These are phyloP conservation scores for Campoplex nolae DNA, from an alignment of 2,888 invertebrate species.

Conservation along the genomic window DNA sequence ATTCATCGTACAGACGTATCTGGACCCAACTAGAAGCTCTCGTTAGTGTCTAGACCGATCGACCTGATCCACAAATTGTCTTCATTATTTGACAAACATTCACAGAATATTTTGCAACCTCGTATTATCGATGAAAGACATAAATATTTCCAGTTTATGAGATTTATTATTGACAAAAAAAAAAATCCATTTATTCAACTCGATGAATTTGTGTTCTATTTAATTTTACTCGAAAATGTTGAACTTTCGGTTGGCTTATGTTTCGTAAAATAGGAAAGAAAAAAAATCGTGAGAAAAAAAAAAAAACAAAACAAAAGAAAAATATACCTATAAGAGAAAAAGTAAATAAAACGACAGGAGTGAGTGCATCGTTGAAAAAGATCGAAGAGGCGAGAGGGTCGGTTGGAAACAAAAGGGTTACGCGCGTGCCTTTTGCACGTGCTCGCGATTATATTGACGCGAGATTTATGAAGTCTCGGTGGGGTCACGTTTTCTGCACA, in stretches of 20 bases:
- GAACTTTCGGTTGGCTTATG: neutral
- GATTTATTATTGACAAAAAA: neutral
- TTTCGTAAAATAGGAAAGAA: neutral
- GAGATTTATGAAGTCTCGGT: slow-evolving; percentile 77
- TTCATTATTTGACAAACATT: slow-evolving; percentile 26
- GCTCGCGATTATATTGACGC: slow-evolving; percentile 76
- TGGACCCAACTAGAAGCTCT: slow-evolving; percentile 55
- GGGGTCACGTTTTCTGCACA: slow-evolving; percentile 75
- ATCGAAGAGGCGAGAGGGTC: slow-evolving; percentile 33
- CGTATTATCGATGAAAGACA: neutral
- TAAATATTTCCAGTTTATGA: neutral
- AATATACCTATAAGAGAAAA: neutral
- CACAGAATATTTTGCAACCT: neutral
- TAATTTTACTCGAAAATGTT: neutral
- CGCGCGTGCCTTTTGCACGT: slow-evolving; percentile 69
- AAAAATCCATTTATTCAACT: neutral
- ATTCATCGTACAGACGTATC: slow-evolving; percentile 60
- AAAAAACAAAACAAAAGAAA: neutral
- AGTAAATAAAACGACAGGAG: slow-evolving; percentile 14
- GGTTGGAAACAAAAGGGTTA: slow-evolving; percentile 56
- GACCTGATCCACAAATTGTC: slow-evolving; percentile 45
- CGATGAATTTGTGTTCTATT: neutral
- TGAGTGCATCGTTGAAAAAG: slow-evolving; percentile 44
- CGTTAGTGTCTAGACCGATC: slow-evolving; percentile 68
- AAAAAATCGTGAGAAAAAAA: neutral